These are phyloP conservation scores for Erpetoichthys calabaricus DNA, from an alignment of 2,797 vertebrate genomes.

Conservation along the genomic window DNA sequence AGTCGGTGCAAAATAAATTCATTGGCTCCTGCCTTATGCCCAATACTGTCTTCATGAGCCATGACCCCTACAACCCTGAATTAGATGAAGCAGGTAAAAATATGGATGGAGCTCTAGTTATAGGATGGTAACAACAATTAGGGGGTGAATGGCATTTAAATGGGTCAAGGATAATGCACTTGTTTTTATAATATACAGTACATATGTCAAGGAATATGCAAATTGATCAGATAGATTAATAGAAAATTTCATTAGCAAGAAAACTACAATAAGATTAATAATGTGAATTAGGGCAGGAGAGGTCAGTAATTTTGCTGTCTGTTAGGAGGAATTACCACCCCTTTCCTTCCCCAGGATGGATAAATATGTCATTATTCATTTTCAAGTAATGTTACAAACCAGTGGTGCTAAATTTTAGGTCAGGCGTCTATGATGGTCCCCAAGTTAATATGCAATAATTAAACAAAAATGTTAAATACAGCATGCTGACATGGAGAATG, in stretches of 20 bases:
- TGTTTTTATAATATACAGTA: too few relatives aligned
- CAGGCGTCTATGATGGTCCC: conserved; percentile 21
- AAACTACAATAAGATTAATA: not conserved
- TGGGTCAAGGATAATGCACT: too few relatives aligned
- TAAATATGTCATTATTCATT: conserved; percentile 6
- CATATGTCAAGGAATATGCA: too few relatives aligned
- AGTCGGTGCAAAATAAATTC: too few relatives aligned
- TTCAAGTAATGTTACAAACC: not conserved
- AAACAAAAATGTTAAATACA: conserved; percentile 33
- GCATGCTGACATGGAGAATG: conserved; percentile 15
- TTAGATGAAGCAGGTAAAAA: too few relatives aligned
- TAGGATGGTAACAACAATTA: too few relatives aligned
- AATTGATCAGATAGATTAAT: too few relatives aligned
- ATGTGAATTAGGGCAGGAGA: not conserved
- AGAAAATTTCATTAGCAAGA: not conserved
- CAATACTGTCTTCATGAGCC: too few relatives aligned
- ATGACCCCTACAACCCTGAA: too few relatives aligned
- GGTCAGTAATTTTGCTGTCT: not conserved
- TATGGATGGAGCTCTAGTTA: too few relatives aligned
- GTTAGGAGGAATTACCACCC: not conserved
- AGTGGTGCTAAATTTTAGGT: conserved; percentile 19
- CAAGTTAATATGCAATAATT: conserved; percentile 27
- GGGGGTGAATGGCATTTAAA: too few relatives aligned
- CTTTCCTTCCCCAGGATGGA: not conserved
- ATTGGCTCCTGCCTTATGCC: too few relatives aligned